Conservation (phyloP, 2,888 invertebrate species). For the Ligdia adustata region DNA sequence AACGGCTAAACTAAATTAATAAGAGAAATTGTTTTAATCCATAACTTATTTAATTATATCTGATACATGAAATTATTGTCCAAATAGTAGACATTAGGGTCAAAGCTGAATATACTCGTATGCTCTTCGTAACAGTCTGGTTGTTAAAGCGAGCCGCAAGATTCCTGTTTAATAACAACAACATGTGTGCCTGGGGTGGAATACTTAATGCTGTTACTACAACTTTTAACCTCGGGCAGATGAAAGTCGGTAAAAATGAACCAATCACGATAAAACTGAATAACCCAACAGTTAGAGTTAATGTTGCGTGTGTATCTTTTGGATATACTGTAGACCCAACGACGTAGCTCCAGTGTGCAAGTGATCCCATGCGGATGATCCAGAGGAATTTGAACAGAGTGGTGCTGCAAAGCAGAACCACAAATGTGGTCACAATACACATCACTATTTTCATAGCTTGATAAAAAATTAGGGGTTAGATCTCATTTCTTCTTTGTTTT, state of each 20-base stretch:
- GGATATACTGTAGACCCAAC: slow-evolving; percentile 53
- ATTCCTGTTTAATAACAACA: slow-evolving; percentile 50
- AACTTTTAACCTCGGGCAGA: slow-evolving; percentile 52
- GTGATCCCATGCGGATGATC: slow-evolving; percentile 50
- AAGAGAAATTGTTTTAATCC: too few relatives aligned
- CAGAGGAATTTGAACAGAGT: slow-evolving; percentile 47
- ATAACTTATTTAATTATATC: too few relatives aligned
- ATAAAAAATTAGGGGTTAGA: not conserved
- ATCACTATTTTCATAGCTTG: slow-evolving; percentile 35
- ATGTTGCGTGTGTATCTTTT: slow-evolving; percentile 35
- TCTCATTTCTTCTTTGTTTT: not conserved
- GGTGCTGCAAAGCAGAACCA: slow-evolving; percentile 37
- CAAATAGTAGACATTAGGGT: slow-evolving; percentile 54
- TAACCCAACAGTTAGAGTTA: slow-evolving; percentile 43
- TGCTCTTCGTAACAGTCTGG: slow-evolving; percentile 43
- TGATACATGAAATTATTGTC: slow-evolving; percentile 42
- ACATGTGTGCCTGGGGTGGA: slow-evolving; percentile 62
- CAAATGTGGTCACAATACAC: slow-evolving; percentile 44
- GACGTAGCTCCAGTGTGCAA: slow-evolving; percentile 64
- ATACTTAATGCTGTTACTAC: slow-evolving; percentile 53
- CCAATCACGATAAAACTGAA: slow-evolving; percentile 51
- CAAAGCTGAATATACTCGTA: slow-evolving; percentile 47
- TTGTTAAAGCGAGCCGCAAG: slow-evolving; percentile 42
- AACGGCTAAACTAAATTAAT: too few relatives aligned
- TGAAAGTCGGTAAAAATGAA: slow-evolving; percentile 47